These are phyloP conservation scores for Synanthedon myopaeformis DNA, from an alignment of 2,888 invertebrate genomes.

Conservation along the genomic window DNA sequence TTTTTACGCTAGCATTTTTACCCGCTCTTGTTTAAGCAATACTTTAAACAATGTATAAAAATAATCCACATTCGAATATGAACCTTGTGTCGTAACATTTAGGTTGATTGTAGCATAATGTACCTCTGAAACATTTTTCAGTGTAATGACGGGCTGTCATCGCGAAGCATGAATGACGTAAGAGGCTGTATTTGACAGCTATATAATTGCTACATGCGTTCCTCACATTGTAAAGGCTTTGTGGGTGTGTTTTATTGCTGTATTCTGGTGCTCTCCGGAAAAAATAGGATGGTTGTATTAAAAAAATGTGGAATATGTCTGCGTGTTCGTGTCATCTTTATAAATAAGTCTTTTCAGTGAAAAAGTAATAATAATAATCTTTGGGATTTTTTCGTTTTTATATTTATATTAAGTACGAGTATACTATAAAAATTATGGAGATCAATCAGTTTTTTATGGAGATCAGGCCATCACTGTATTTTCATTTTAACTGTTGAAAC, in stretches of 20 bases:
- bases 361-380: too few relatives aligned
- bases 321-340: too few relatives aligned
- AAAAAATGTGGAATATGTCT: too few relatives aligned
- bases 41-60: neutral
- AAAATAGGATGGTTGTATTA: too few relatives aligned
- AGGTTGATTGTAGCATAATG: neutral
- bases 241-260: neutral
- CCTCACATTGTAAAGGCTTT: neutral
- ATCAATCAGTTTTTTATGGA: too few relatives aligned
- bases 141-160: constrained; percentile 1
- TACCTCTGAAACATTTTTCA: constrained; percentile 7
- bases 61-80: neutral
- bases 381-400: too few relatives aligned
- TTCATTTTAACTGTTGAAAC: too few relatives aligned
- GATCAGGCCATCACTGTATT: too few relatives aligned
- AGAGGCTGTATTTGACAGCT: constrained; percentile 15
- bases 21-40: neutral
- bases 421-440: too few relatives aligned
- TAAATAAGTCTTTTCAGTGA: too few relatives aligned
- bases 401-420: too few relatives aligned
- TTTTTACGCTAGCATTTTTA: neutral
- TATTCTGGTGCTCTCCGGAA: neutral
- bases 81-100: neutral
- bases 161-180: constrained; percentile 10
- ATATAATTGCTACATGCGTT: constrained; percentile 15